These are phyloP conservation scores for Philopotamus ludificatus DNA, from an alignment of 1,140 invertebrate genomes.

Conservation along the genomic window DNA sequence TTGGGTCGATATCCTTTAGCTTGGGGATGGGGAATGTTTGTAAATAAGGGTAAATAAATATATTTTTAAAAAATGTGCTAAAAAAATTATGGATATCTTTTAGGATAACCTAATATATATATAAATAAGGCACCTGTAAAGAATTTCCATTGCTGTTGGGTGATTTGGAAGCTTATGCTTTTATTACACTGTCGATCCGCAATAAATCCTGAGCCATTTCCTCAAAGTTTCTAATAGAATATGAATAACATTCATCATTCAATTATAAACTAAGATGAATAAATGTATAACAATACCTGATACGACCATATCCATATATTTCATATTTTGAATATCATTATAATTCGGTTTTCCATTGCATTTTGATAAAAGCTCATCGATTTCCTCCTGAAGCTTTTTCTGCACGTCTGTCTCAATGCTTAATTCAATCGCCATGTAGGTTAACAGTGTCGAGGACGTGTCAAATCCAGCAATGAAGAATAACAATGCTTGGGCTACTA, in stretches of 20 bases:
- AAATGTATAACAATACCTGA: slow-evolving; percentile 7
- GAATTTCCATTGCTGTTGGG: neutral
- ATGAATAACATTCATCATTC: neutral
- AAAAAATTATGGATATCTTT: no score
- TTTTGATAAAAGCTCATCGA: slow-evolving; percentile 42
- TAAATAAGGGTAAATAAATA: no score
- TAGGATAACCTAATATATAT: slow-evolving; percentile 47
- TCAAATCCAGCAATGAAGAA: slow-evolving; percentile 55
- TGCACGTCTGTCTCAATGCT: slow-evolving; percentile 58
- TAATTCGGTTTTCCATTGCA: slow-evolving; percentile 35
- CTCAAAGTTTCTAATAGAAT: slow-evolving; percentile 54
- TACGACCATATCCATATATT: slow-evolving; percentile 41
- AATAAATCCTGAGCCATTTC: slow-evolving; percentile 58
- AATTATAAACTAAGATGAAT: neutral
- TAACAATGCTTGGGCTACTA: slow-evolving; percentile 48
- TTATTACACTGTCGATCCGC: slow-evolving; percentile 53
- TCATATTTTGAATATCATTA: slow-evolving; percentile 17
- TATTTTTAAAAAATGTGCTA: no score
- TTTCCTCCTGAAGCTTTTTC: slow-evolving; percentile 50
- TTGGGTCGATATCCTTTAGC: no score
- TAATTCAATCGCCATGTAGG: slow-evolving; percentile 49
- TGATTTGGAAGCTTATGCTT: slow-evolving; percentile 38
- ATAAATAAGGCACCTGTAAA: neutral
- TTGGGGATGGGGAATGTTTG: no score
- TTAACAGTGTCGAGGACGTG: slow-evolving; percentile 43